Base-by-base conservation (phyloP, 1,140 invertebrate genomes). In the Brachionus manjavacas region DNA sequence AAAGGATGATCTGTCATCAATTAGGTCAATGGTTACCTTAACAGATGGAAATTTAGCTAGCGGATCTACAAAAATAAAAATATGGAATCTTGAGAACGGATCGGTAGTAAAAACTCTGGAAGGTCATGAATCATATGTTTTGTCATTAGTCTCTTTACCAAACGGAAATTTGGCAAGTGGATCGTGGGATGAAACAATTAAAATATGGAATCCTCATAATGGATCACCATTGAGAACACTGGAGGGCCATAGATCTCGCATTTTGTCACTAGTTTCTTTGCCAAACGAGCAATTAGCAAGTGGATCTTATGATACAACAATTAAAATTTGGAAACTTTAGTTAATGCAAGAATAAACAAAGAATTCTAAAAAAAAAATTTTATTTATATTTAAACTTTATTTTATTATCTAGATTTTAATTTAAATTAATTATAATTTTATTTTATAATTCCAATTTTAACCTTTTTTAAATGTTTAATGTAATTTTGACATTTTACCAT, bases 301-400 rank as follows among this genome's bases (percentile, higher is more conserved):
- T 87, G 97, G 97, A 8, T 98, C 96, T 8, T 97, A 99, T 90
- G 97, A 99, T 88, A 98, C 98, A 88, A 99, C 97, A 0, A 92
- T 99, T 0, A 98, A 98, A 92, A 95, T 99, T 16, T 99, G 97
- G 97, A 35, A 35, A 35, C 4, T 35, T 3, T 35, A 35, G 31
- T 35, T 35, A 0, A 7, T 35, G 31, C 31, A 35, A 35, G 7
- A 35, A 35, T 35, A 35, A 35, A 35, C 31, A 35, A 35, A 35
- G 31, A 35, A 35, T 35, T 35, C 7, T 35, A 35, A 1, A 35
- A 35, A 35, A 6, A 4, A 35, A 0, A 6, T 35, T 35, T 31
- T 31, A 6, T 7, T 35, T 7, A 35, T 35, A 35, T 6, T 35
- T 6, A 35, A 35, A 35, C 31, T 35, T 35, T 35, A 35, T 7